phyloP scores from a whole-genome alignment of 23 tunicate genomes.

The Ciona savignyi region DNA sequence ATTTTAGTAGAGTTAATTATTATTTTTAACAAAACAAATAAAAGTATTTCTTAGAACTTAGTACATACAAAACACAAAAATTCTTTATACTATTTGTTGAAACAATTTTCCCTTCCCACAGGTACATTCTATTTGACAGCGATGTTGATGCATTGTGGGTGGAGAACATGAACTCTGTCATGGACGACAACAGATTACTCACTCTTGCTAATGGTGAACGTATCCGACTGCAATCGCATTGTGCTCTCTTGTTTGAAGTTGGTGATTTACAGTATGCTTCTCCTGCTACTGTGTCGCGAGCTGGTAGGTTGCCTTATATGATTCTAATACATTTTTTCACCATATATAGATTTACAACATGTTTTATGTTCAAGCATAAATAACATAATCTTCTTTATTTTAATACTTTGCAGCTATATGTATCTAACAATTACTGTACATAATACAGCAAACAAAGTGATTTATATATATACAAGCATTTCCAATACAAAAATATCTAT shows the following conservation, averaged over 20 bases:
- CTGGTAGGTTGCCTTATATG: constrained; percentile 42
- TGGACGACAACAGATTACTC: constrained; percentile 98
- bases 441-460: no score
- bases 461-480: no score
- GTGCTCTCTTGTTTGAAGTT: constrained; percentile 98
- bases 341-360: no score
- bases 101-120: constrained; percentile 8
- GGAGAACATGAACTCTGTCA: constrained; percentile 99
- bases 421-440: no score
- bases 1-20: no score
- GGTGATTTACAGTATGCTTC: constrained; percentile 99
- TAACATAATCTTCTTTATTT: neutral
- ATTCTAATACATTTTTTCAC: no score
- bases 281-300: constrained; percentile 98
- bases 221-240: constrained; percentile 83
- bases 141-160: constrained; percentile 99
- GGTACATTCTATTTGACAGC: constrained; percentile 92
- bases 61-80: neutral
- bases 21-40: neutral
- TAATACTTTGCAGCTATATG: no score
- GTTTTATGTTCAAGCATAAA: no score
- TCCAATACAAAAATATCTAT: no score
- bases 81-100: neutral
- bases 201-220: constrained; percentile 99
- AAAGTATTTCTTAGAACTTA: neutral